Base-by-base conservation (phyloP, 2,113 vertebrate species). In the Plecotus auritus region DNA sequence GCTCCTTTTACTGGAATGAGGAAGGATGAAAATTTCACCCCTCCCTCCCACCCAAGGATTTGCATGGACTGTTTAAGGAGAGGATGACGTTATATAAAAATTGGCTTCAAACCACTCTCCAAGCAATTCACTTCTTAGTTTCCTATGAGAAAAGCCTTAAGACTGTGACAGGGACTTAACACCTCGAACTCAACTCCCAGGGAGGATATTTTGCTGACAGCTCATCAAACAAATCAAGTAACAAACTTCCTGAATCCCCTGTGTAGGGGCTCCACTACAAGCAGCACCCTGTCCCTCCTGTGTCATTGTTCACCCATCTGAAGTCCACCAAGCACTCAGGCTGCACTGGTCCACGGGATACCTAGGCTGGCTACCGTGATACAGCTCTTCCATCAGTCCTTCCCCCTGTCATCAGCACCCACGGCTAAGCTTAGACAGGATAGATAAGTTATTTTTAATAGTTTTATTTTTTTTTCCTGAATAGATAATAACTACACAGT, bases 11-110 rank as follows among this genome's bases (percentile, higher is more conserved):
- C 32, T 30, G 76, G 23, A 84, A 81, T 51, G 42, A 85, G 17
- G 49, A 66, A 76, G 23, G 12, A 81, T 72, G 37, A 67, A 85
- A 76, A 90, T 8, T 32, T 40, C n/a, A 80, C 22, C 8, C 12
- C 4, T 7, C 1, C 20, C 37, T 22, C 30, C 7, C 5, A 10
- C 40, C 17, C 0, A 32, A 37, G 30, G 40, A 32, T 66, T 1
- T 56, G 18, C 5, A 30, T 8, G 26, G 11, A 14, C 47, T 45
- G 26, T 26, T 26, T 66, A 18, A 83, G 61, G 14, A 85, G 20
- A 72, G 40, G 28, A 66, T 2, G 4, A 6, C 4, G 2, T 32
- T 59, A 35, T 17, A 49, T 12, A 45, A 81, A 84, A 47, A 51
- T 4, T 69, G 72, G 40, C 76, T 84, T 61, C 17, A 61, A 78